phyloP scores from a whole-genome alignment of 2,888 invertebrate genomes.

The Coelopa pilipes region DNA sequence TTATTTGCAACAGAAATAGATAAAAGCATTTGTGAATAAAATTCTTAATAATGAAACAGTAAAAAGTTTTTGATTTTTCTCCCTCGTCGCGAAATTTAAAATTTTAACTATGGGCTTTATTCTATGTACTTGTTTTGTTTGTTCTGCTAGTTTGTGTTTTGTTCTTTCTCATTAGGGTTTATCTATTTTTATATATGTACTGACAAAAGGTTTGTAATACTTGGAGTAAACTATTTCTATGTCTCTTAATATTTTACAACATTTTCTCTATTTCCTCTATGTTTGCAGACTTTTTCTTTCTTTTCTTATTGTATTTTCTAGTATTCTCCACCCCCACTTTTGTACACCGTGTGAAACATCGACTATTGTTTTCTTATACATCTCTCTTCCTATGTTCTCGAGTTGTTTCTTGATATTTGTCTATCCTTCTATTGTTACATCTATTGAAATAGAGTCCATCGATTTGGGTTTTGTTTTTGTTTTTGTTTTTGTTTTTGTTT shows the following conservation, averaged over 20 bases:
- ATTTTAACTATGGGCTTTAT: neutral
- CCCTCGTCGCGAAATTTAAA: neutral
- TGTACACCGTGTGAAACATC: too few species aligned
- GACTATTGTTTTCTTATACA: too few species aligned
- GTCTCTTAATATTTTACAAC: too few species aligned
- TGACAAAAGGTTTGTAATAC: neutral
- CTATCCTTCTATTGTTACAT: too few species aligned
- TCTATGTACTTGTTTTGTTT: neutral
- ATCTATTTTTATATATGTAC: neutral
- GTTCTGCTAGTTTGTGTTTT: neutral
- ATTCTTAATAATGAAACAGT: constrained; percentile 1
- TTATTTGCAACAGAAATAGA: neutral
- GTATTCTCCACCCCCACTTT: too few species aligned
- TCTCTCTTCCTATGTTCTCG: too few species aligned
- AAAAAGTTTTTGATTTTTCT: constrained; percentile 5
- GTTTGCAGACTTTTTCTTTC: too few species aligned
- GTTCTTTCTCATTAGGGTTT: neutral
- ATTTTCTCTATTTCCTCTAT: too few species aligned
- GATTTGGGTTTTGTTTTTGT: neutral
- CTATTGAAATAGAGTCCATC: neutral
- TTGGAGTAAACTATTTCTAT: neutral
- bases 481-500: neutral
- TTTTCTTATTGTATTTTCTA: too few species aligned
- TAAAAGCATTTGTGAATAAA: too few species aligned
- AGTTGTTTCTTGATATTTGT: too few species aligned